Base-by-base conservation (phyloP, 2,888 invertebrate genomes). In the Stenolophus ochropezus region DNA sequence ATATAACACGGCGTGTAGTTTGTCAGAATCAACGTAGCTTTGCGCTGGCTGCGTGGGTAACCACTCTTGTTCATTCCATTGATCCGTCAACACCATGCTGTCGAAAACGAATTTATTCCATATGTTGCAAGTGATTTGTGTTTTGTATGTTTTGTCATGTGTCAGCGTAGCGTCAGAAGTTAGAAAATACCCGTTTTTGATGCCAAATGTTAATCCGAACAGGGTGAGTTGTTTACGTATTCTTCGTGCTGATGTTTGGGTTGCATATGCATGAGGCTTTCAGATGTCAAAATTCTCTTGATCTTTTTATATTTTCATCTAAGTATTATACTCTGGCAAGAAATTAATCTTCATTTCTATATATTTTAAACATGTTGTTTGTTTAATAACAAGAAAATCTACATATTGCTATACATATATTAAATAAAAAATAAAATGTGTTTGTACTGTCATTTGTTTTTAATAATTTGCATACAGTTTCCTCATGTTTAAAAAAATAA, bases 131-230 rank as follows among this genome's bases (percentile, higher is more conserved):
- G 75, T 75, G 75, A 4, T 53, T 25, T 53, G 53, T 75, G 53
- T 75, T 6, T 53, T 75, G 3, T 75, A 53, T 23, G 25, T 69
- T 69, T 25, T 78, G 25, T 69, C 20, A 6, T 77, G 58, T 61
- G 42, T 73, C 20, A 21, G 58, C 16, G 25, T 58, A n/a, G 53
- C 58, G 18, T 61, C 77, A 0, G 75, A 88, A 83, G 87, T 90
- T 20, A 89, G 90, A 78, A 92, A 92, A 83, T 96, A 94, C 87
- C 92, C 94, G 81, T 91, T 96, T 85, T 90, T 95, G 20, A 96
- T 96, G 96, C 96, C 96, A 83, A 93, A 95, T 89, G 96, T 96
- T 76, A 93, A 91, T 86, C 96, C 96, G 23, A 92, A 94, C 86
- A 92, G 91, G 90, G 96, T 96, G 91, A 93, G 93, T 91, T 83